phyloP scores from a whole-genome alignment of 2,888 invertebrate species.

The Xanthostigma xanthostigma region DNA sequence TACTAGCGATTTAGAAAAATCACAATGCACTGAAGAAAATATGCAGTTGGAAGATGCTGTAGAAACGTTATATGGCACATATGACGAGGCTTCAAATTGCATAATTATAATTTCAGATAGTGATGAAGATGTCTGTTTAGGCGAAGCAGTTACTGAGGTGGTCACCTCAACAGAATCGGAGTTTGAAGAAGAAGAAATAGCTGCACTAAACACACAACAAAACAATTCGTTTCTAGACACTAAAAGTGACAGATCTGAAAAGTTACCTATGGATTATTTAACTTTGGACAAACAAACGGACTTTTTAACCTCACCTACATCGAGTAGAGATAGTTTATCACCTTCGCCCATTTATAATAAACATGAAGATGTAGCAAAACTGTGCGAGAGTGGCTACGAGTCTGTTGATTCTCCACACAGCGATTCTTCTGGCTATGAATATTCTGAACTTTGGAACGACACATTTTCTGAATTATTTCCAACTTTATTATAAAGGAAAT shows the following conservation, averaged over 20 bases:
- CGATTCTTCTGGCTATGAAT: constrained; percentile 22
- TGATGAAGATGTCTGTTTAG: constrained; percentile 31
- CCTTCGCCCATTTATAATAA: constrained; percentile 3
- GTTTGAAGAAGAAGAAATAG: constrained; percentile 17
- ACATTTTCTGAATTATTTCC: constrained; percentile 68
- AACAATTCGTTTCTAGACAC: constrained; percentile 9
- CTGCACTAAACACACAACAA: constrained; percentile 1
- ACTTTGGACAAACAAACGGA: no score
- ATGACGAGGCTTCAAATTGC: constrained; percentile 56
- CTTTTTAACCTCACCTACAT: constrained; percentile 1
- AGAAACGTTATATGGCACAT: constrained; percentile 55
- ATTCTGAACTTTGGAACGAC: constrained; percentile 53
- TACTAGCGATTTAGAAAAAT: background rate
- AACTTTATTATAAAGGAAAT: constrained; percentile 38
- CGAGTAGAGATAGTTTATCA: constrained; percentile 4
- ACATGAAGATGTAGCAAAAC: constrained; percentile 12
- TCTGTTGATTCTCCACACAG: constrained; percentile 42
- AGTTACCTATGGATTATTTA: background rate
- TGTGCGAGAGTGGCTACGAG: constrained; percentile 50
- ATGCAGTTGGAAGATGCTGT: constrained; percentile 21
- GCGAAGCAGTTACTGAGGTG: constrained; percentile 32
- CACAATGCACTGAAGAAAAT: background rate
- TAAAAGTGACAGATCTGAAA: constrained; percentile 1
- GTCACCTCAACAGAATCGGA: constrained; percentile 16
- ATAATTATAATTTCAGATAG: constrained; percentile 57